Conservation (phyloP, 2,113 vertebrate genomes). For the Cottus gobio region DNA sequence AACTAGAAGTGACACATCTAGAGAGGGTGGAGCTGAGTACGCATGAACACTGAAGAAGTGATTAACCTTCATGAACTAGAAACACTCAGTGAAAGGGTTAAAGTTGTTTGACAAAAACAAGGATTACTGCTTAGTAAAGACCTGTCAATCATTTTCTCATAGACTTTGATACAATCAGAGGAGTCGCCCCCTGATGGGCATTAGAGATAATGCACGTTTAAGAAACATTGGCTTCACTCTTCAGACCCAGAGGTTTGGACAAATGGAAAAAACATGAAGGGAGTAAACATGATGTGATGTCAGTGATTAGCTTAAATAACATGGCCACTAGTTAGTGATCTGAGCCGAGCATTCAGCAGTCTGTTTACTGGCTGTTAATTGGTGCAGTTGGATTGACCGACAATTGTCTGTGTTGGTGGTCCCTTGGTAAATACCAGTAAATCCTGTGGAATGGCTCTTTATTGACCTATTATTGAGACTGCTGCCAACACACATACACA, state of each 20-base stretch:
- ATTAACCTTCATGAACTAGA: background rate
- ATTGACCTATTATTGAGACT: conserved; percentile 56
- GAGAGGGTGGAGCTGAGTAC: too few relatives aligned
- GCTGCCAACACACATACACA: conserved; percentile 25
- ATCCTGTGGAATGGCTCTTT: conserved; percentile 60
- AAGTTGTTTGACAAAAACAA: background rate
- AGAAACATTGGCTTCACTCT: too few relatives aligned
- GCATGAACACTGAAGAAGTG: background rate
- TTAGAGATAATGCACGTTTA: background rate
- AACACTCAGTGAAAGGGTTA: background rate
- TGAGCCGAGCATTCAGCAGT: conserved; percentile 34
- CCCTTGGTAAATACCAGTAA: conserved; percentile 58
- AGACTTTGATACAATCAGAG: too few relatives aligned
- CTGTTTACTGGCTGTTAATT: conserved; percentile 57
- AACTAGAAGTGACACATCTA: too few relatives aligned
- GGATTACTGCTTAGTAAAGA: too few relatives aligned
- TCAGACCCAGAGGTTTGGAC: too few relatives aligned
- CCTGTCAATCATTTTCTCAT: too few relatives aligned
- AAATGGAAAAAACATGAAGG: background rate
- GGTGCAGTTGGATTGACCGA: conserved; percentile 61
- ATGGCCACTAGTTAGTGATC: conserved; percentile 6
- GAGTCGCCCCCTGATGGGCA: too few relatives aligned
- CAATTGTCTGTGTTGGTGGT: conserved; percentile 48
- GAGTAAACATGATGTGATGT: background rate
- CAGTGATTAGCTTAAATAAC: background rate